These are phyloP conservation scores for Acipenser transmontanus DNA, from an alignment of 2,797 vertebrate species.

Conservation along the genomic window DNA sequence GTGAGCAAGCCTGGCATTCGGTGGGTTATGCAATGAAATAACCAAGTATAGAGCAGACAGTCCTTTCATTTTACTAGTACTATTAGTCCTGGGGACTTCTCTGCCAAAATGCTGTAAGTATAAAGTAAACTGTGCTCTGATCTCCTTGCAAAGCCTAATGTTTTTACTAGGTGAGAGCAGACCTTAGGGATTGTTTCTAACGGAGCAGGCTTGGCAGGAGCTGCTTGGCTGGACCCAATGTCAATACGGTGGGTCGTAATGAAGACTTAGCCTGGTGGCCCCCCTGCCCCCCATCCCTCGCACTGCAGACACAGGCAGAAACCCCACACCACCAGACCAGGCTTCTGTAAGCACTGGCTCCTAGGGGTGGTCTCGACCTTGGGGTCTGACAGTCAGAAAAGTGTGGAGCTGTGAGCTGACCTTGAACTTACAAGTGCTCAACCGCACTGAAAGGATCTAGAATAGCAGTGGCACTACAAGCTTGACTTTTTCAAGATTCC, in stretches of 20 bases:
- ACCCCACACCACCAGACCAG: background rate
- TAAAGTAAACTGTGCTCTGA: background rate
- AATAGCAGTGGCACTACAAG: background rate
- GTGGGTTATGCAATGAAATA: background rate
- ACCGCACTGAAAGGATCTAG: conserved; percentile 4
- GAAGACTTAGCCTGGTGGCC: conserved; percentile 30
- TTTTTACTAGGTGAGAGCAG: conserved; percentile 1
- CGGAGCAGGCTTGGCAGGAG: background rate
- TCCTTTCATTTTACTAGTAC: background rate
- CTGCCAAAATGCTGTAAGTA: background rate
- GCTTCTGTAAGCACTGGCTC: background rate
- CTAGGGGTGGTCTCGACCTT: background rate
- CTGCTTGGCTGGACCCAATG: background rate
- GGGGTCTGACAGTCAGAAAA: background rate
- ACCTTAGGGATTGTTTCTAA: background rate
- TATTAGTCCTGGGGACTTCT: background rate
- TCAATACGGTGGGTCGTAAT: conserved; percentile 15
- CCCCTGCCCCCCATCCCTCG: conserved; percentile 8
- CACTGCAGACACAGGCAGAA: background rate
- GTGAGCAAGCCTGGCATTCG: background rate
- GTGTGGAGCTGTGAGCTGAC: conserved; percentile 13
- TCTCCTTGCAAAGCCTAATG: background rate
- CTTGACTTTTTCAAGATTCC: no score
- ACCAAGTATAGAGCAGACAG: background rate
- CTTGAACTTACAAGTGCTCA: conserved; percentile 8